Base-by-base conservation (phyloP, 2,113 vertebrate species). In the Larimichthys polyactis region DNA sequence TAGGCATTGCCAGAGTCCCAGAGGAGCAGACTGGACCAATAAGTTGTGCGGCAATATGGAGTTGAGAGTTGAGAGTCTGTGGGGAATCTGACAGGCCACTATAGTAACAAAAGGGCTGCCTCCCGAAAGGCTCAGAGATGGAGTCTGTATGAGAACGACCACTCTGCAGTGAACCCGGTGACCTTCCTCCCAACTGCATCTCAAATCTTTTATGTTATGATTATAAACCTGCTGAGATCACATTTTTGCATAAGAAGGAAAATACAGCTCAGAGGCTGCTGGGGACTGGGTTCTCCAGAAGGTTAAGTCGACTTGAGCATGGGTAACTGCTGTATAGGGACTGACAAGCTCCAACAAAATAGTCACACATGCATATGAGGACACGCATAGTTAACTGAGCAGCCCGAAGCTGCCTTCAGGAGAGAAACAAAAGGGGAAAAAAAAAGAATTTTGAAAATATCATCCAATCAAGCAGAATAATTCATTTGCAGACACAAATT, bases 381-480 rank as follows among this genome's bases (percentile, higher is more conserved):
- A 74, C 48, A 70, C 10, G 0, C 63, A 54, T 27, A 29, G 59
- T 78, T 77, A 79, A 70, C 62, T 63, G 40, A 74, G 73, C 60
- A 73, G 58, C 72, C 62, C 48, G 59, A 75, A 86, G 54, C 78
- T 54, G 67, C 71, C 75, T 79, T 76, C 46, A 40, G 68, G 82
- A 44, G 44, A 69, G 49, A 17, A 66, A 87, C 78, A 78, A 78
- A 75, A 76, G 14, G 12, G 5, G 27, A 27, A 9, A 22, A 44
- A 44, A 19, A 60, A 63, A 48, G 8, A 5, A 69, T 71, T 83
- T 76, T 81, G 82, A 75, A 90, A 92, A 94, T 84, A 87, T 78
- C 62, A 71, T 46, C 71, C 79, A 88, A 88, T 89, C 86, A 91
- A 91, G 71, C 59, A 65, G 85, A 94, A 92, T 93, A 84, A 93